Conservation (phyloP, 2,113 vertebrate genomes). For the Eulacestoma nigropectus region DNA sequence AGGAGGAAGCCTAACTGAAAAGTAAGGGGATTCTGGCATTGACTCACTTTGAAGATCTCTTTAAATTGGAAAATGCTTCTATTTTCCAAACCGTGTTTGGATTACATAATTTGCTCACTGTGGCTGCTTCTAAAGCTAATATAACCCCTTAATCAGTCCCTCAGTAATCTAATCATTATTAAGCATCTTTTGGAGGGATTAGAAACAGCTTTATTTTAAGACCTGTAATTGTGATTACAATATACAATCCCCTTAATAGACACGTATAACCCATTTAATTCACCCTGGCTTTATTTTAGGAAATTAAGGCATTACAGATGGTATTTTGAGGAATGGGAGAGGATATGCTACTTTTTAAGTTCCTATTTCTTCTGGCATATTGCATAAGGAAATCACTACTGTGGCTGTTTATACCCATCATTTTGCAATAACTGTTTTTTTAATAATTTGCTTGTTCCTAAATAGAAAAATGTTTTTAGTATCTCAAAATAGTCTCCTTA, state of each 20-base stretch:
- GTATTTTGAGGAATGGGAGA: background rate
- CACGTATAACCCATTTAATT: constrained; percentile 13
- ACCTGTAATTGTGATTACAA: constrained; percentile 58
- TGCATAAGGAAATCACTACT: background rate
- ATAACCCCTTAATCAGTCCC: constrained; percentile 45
- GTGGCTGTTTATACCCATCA: background rate
- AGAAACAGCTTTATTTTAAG: constrained; percentile 57
- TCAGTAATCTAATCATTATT: constrained; percentile 53
- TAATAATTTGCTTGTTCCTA: background rate
- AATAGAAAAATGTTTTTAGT: background rate
- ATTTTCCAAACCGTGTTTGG: background rate
- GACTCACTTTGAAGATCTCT: background rate
- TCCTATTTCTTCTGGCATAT: background rate
- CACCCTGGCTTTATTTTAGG: constrained; percentile 6
- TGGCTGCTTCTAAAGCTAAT: constrained; percentile 20
- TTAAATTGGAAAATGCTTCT: background rate
- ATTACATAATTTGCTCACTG: constrained; percentile 18
- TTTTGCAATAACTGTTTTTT: background rate
- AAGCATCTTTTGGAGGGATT: constrained; percentile 62
- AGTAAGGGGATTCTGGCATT: background rate
- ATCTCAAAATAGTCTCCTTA: background rate
- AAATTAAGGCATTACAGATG: constrained; percentile 38
- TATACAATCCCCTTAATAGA: constrained; percentile 31
- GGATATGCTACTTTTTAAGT: background rate
- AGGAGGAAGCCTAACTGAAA: background rate